Evolutionary conservation across 2,888 invertebrate species (phyloP).

Genomic region (Volucella bombylans): DNA sequence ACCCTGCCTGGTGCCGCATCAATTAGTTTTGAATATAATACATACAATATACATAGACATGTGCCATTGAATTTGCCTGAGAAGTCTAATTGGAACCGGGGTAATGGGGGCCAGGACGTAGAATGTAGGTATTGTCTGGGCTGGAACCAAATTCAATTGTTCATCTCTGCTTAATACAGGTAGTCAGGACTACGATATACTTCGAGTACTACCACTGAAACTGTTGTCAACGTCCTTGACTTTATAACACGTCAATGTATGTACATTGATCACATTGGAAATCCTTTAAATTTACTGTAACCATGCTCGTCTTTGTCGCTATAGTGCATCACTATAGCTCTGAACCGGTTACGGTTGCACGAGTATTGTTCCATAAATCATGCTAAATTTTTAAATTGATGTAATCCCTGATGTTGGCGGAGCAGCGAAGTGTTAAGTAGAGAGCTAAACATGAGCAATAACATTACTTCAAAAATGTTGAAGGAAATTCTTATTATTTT

Average conservation of each 20-base stretch:
- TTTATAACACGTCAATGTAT: background rate
- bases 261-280: conserved; percentile 8
- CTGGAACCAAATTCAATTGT: conserved; percentile 9
- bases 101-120: background rate
- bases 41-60: no score
- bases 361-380: background rate
- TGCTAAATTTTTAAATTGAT: conserved; percentile 27
- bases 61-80: conserved; percentile 8
- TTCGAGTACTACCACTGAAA: background rate
- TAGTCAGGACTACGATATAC: no score
- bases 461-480: conserved; percentile 1
- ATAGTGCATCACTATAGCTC: background rate
- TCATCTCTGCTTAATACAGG: background rate
- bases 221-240: conserved; percentile 20
- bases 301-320: background rate
- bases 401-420: conserved; percentile 15
- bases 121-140: conserved; percentile 1
- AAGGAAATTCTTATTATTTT: background rate
- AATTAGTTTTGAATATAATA: conserved; percentile 20
- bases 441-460: background rate
- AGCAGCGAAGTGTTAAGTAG: background rate
- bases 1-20: background rate
- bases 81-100: conserved; percentile 20
- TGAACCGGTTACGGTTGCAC: background rate
- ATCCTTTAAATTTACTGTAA: conserved; percentile 15